Evolutionary conservation across 2,797 vertebrate species (phyloP).

Genomic region (Botia kubotai): DNA sequence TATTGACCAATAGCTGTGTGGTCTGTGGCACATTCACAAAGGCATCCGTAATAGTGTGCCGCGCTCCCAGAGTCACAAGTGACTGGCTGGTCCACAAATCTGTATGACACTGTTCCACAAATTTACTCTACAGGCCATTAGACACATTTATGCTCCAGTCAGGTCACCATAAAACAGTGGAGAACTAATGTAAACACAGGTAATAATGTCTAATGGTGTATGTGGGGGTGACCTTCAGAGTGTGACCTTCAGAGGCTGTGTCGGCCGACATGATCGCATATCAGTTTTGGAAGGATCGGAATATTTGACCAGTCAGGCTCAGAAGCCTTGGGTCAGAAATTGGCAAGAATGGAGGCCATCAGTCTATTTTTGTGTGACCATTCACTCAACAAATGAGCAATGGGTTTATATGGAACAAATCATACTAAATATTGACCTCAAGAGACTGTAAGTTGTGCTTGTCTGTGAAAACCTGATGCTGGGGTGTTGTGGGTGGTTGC

Average conservation of each 20-base stretch:
- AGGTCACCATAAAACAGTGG: constrained; percentile 43
- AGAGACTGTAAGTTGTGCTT: too few species aligned
- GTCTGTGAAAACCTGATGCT: too few species aligned
- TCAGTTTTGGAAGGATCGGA: not conserved
- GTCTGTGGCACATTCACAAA: constrained; percentile 47
- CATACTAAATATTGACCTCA: too few species aligned
- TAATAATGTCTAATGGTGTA: constrained; percentile 39
- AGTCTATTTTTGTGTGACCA: not conserved
- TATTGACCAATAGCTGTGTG: constrained; percentile 43
- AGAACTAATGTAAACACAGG: constrained; percentile 33
- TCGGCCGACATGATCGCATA: not conserved
- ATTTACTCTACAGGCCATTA: constrained; percentile 48
- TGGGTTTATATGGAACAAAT: too few species aligned
- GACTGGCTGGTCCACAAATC: constrained; percentile 40
- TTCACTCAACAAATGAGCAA: not conserved
- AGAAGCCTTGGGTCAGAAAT: not conserved
- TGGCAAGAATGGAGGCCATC: not conserved
- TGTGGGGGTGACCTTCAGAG: not conserved
- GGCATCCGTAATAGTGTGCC: constrained; percentile 10
- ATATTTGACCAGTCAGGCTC: constrained; percentile 1
- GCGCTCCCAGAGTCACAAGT: constrained; percentile 6
- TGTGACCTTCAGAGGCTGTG: constrained; percentile 5
- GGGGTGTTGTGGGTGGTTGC: too few species aligned
- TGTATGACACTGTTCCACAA: constrained; percentile 35
- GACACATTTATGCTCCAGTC: constrained; percentile 39